Percentiles rank a stretch among this genome's conserved stretches.
Conservation (phyloP, 2,797 vertebrate species). For the Eospalax fontanierii region DNA sequence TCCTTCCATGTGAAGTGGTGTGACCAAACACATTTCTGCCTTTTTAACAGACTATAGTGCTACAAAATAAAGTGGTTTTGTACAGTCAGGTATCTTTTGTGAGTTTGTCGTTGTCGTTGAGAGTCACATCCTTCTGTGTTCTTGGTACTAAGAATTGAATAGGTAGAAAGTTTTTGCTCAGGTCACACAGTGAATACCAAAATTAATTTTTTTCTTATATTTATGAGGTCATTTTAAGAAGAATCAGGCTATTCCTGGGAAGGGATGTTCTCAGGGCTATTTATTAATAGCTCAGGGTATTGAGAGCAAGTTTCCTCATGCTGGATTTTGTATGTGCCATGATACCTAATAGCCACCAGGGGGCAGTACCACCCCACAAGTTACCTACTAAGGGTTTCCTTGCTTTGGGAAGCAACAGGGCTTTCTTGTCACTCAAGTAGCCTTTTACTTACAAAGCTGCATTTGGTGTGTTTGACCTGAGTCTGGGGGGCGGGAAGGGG, state of each 20-base stretch:
- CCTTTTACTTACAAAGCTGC: constrained; percentile 70
- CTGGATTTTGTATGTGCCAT: background rate
- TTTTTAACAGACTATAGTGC: constrained; percentile 61
- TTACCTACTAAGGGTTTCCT: background rate
- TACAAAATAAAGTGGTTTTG: constrained; percentile 72
- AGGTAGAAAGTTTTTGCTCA: background rate
- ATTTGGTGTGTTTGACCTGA: background rate
- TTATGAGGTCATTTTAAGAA: background rate
- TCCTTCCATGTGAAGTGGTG: constrained; percentile 55
- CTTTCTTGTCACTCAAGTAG: constrained; percentile 59
- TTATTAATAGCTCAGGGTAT: background rate
- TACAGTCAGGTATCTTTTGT: constrained; percentile 34
- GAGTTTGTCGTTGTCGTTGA: background rate
- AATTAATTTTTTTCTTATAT: background rate
- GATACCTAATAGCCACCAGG: constrained; percentile 77
- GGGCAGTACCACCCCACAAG: constrained; percentile 83
- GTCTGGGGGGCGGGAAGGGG: constrained; percentile 52
- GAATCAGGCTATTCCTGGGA: background rate
- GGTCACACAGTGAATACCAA: background rate
- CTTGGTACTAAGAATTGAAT: constrained; percentile 26
- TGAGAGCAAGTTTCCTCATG: background rate
- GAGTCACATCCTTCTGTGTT: background rate
- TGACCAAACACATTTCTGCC: constrained; percentile 68
- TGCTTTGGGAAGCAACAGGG: background rate
- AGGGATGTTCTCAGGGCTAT: constrained; percentile 51